These are phyloP conservation scores for Mycalesis mineus DNA, from an alignment of 2,888 invertebrate species.

Conservation along the genomic window DNA sequence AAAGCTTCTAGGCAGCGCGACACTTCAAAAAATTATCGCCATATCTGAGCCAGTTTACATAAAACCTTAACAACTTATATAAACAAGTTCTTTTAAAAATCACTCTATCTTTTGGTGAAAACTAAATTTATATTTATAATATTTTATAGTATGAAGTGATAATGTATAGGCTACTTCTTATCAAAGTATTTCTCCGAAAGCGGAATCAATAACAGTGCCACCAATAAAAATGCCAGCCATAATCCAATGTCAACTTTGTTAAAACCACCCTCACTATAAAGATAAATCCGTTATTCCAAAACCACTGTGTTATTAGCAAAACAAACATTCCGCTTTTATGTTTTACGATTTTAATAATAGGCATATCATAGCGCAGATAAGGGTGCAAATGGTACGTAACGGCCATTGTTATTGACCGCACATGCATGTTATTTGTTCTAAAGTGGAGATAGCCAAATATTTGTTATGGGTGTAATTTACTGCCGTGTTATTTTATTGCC, in stretches of 20 bases:
- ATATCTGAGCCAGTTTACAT: too few relatives aligned
- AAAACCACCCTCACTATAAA: background rate
- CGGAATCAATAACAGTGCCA: too few relatives aligned
- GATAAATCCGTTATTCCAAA: conserved; percentile 4
- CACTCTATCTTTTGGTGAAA: too few relatives aligned
- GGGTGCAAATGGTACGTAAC: conserved; percentile 27
- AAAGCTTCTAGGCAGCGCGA: too few relatives aligned
- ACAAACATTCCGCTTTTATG: conserved; percentile 4
- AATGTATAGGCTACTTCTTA: too few relatives aligned
- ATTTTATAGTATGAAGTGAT: too few relatives aligned
- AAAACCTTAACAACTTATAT: too few relatives aligned
- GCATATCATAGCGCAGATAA: conserved; percentile 28
- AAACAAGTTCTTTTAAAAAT: too few relatives aligned
- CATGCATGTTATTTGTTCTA: conserved; percentile 29
- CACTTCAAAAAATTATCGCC: too few relatives aligned
- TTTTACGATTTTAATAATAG: conserved; percentile 25
- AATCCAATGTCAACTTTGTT: background rate
- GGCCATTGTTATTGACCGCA: conserved; percentile 29
- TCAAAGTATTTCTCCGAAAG: too few relatives aligned
- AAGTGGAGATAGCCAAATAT: conserved; percentile 24
- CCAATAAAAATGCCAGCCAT: too few relatives aligned
- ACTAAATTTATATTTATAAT: too few relatives aligned
- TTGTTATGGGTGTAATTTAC: conserved; percentile 8
- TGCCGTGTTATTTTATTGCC: conserved; percentile 7
- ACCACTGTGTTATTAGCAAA: conserved; percentile 11